Evolutionary conservation across 2,888 invertebrate species (phyloP).

Genomic region (Sabellastarte sp.): DNA sequence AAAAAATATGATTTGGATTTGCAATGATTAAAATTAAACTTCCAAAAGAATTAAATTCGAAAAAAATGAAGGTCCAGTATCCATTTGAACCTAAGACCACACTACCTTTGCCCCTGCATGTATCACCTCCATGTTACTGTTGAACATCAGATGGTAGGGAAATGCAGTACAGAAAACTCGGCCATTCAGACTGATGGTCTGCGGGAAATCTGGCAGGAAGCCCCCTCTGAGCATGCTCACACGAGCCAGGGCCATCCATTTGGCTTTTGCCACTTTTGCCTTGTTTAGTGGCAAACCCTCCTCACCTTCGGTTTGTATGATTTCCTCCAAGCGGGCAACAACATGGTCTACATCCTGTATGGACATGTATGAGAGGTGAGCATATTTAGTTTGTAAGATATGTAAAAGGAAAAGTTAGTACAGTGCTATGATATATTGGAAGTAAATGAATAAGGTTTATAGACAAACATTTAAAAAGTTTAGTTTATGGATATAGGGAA

Average conservation of each 20-base stretch:
- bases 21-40: no score
- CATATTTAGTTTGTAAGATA: no score
- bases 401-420: no score
- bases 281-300: conserved; percentile 38
- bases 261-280: conserved; percentile 34
- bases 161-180: conserved; percentile 41
- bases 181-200: conserved; percentile 16
- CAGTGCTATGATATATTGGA: no score
- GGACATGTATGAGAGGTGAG: no score
- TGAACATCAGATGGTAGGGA: conserved; percentile 41
- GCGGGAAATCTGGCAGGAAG: conserved; percentile 20
- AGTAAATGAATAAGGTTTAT: no score
- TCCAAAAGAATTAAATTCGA: no score
- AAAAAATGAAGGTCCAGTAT: no score
- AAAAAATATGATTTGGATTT: no score
- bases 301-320: conserved; percentile 37
- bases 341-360: conserved; percentile 42
- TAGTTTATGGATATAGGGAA: no score
- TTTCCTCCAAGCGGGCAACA: conserved; percentile 36
- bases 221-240: conserved; percentile 38
- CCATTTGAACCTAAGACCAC: no score
- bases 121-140: conserved; percentile 36
- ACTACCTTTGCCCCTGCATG: conserved; percentile 32
- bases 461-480: no score
- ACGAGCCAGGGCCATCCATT: conserved; percentile 40